Evolutionary conservation across 2,888 invertebrate species (phyloP).

Genomic region (Mechanitis mazaeus): DNA sequence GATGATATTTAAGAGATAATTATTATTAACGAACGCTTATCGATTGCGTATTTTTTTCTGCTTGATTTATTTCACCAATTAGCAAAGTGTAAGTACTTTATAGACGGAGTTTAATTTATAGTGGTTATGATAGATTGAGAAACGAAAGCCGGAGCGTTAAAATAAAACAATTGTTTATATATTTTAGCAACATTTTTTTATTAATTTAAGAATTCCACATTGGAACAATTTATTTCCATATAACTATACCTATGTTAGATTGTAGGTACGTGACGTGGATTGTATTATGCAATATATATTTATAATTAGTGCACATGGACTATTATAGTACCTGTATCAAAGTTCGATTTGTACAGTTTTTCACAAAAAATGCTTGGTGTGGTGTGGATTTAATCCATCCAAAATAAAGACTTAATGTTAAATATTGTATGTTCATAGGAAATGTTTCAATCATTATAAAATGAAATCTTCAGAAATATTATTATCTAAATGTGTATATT

Average conservation of each 20-base stretch:
- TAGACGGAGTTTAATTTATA: too few relatives aligned
- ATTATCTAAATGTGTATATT: background rate
- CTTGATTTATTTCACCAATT: too few relatives aligned
- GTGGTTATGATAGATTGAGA: too few relatives aligned
- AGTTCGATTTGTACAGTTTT: constrained; percentile 31
- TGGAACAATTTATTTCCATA: constrained; percentile 72
- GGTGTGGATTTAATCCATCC: constrained; percentile 5
- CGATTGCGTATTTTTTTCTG: too few relatives aligned
- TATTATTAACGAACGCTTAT: too few relatives aligned
- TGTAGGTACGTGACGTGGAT: constrained; percentile 58
- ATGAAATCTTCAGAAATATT: background rate
- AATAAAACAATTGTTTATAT: constrained; percentile 56
- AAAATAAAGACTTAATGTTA: background rate
- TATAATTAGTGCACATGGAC: constrained; percentile 59
- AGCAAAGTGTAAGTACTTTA: too few relatives aligned
- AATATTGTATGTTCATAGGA: background rate
- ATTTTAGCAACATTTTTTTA: constrained; percentile 78
- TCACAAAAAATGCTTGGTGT: constrained; percentile 21
- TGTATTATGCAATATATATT: constrained; percentile 39
- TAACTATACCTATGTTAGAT: constrained; percentile 67
- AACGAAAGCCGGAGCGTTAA: constrained; percentile 12
- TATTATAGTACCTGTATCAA: constrained; percentile 59
- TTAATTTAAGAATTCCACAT: constrained; percentile 76
- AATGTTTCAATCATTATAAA: background rate
- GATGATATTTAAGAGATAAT: too few relatives aligned